Base-by-base conservation (phyloP, 1,140 invertebrate species). In the Danaus melanippus region DNA sequence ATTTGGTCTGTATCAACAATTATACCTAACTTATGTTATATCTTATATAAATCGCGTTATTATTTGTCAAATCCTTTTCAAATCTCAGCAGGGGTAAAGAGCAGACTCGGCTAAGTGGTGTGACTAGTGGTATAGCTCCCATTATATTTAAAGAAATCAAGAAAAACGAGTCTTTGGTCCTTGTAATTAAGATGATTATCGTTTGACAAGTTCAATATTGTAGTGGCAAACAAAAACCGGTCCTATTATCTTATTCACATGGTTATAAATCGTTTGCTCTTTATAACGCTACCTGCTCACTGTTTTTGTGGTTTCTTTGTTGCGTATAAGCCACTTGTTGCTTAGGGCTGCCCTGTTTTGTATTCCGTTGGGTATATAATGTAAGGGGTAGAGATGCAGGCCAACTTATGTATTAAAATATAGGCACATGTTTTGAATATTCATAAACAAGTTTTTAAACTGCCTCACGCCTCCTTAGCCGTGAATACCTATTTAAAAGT, bases 281-380 rank as follows among this genome's bases (percentile, higher is more conserved):
- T 56, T 60, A 52, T 60, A 66, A 73, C 46, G 68, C 76, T 84
- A 86, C 83, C 83, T 86, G 83, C 83, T 80, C 62, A 60, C 52
- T 60, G 71, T 86, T 85, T 86, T 86, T 83, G 78, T 84, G 70
- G 66, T 82, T 67, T 79, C 67, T 82, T 83, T 82, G 69, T 83
- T 79, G 73, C 76, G 69, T 79, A 74, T 74, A 73, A 70, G 67
- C 75, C 82, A 86, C 83, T 86, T 86, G 83, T 84, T 86, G 81
- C 79, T 74, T 66, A 62, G 79, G 76, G 76, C 71, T 79, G 72
- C 59, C 68, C 68, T 67, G 63, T 69, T 74, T 67, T 72, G 67
- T 71, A 71, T 70, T 74, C 64, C 61, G 53, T 60, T 58, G 55
- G 61, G 63, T 63, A 70, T 56, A 68, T 64, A 66, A 60, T 64